phyloP scores from a whole-genome alignment of 2,888 invertebrate species.

The Scaeva pyrastri region DNA sequence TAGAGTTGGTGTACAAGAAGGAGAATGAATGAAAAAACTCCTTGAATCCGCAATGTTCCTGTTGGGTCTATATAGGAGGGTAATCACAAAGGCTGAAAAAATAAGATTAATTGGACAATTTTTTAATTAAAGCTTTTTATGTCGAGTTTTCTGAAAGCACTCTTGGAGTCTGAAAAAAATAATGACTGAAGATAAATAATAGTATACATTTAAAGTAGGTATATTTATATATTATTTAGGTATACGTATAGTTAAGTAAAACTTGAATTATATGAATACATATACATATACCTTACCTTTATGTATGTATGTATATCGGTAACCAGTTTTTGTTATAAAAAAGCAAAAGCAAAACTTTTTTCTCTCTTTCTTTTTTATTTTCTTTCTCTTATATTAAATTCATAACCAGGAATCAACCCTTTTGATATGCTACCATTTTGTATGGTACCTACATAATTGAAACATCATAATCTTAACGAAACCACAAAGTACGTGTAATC shows the following conservation, averaged over 20 bases:
- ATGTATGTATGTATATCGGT: no score
- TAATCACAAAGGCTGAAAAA: conserved; percentile 56
- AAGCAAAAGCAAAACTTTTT: no score
- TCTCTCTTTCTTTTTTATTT: neutral
- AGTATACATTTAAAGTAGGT: neutral
- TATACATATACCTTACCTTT: no score
- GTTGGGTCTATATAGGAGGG: conserved; percentile 66
- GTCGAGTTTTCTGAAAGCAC: neutral
- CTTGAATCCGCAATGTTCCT: conserved; percentile 31
- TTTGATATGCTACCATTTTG: neutral
- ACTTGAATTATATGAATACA: no score
- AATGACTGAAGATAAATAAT: conserved; percentile 21
- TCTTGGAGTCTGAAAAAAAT: conserved; percentile 7
- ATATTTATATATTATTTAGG: neutral
- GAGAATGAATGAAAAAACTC: conserved; percentile 73
- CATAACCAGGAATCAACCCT: conserved; percentile 57
- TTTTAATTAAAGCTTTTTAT: conserved; percentile 68
- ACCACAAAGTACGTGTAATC: conserved; percentile 51
- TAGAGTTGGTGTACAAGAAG: conserved; percentile 43
- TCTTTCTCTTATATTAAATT: conserved; percentile 4
- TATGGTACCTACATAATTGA: conserved; percentile 10
- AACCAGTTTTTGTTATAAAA: no score
- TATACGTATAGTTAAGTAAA: neutral
- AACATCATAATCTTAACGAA: conserved; percentile 60
- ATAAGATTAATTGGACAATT: conserved; percentile 70